Conservation (phyloP, 2,113 vertebrate species). For the Rhinopithecus roxellana region DNA sequence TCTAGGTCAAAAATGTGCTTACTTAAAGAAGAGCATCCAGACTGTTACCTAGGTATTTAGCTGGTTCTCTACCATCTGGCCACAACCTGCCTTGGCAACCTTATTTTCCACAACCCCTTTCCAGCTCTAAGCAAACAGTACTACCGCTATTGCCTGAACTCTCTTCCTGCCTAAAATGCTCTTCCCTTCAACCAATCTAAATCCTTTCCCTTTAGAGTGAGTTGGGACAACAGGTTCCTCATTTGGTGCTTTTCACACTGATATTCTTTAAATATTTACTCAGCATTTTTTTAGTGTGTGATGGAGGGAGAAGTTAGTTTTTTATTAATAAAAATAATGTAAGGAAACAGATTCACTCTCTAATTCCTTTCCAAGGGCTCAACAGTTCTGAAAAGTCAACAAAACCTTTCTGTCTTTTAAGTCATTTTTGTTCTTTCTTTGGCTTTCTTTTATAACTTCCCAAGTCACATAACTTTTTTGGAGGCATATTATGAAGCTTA, state of each 20-base stretch:
- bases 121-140: conserved; percentile 55
- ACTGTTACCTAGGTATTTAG: conserved; percentile 17
- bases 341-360: conserved; percentile 47
- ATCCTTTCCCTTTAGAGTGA: not conserved
- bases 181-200: conserved; percentile 32
- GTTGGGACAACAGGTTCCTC: not conserved
- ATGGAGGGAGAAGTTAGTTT: conserved; percentile 31
- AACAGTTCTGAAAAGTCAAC: conserved; percentile 45
- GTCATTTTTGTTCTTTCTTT: conserved; percentile 39
- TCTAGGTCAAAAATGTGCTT: conserved; percentile 64
- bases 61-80: conserved; percentile 66
- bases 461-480: conserved; percentile 42
- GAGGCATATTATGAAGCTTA: conserved; percentile 23
- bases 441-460: conserved; percentile 51
- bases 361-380: conserved; percentile 39
- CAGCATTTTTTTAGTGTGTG: conserved; percentile 26
- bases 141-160: not conserved
- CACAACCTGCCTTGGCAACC: conserved; percentile 60
- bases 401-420: conserved; percentile 42
- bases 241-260: not conserved
- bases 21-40: conserved; percentile 53
- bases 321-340: conserved; percentile 54
- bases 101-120: conserved; percentile 65
- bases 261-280: conserved; percentile 62
- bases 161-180: conserved; percentile 38